Evolutionary conservation across 1,140 invertebrate species (phyloP).

Genomic region (Lordiphosa collinella): DNA sequence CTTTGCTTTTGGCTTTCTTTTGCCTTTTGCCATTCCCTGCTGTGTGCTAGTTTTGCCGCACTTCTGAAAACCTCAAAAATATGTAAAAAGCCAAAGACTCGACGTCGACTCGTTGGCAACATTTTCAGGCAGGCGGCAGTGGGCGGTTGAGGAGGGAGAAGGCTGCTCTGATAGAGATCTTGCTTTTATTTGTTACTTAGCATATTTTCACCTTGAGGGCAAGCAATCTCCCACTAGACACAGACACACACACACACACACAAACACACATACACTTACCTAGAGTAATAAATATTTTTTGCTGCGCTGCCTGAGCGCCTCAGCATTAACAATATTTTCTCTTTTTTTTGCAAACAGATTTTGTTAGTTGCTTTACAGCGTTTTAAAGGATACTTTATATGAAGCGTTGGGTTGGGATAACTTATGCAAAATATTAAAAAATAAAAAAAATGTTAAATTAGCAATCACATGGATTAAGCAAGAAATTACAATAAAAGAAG

Average conservation of each 20-base stretch:
- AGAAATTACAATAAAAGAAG: too few species aligned
- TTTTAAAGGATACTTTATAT: neutral
- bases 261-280: conserved; percentile 7
- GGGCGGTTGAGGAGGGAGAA: neutral
- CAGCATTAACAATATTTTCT: conserved; percentile 43
- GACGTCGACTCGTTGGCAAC: conserved; percentile 50
- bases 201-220: conserved; percentile 74
- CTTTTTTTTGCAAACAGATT: conserved; percentile 17
- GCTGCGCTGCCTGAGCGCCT: conserved; percentile 41
- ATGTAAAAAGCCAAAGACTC: conserved; percentile 67
- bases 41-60: conserved; percentile 53
- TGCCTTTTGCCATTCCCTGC: conserved; percentile 5
- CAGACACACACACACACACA: conserved; percentile 15
- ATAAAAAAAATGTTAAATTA: neutral
- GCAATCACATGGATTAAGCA: too few species aligned
- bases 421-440: neutral
- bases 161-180: conserved; percentile 61
- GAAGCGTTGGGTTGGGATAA: neutral
- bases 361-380: conserved; percentile 14
- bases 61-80: conserved; percentile 65
- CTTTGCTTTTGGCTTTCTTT: conserved; percentile 69
- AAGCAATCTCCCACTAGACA: conserved; percentile 69
- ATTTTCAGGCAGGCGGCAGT: conserved; percentile 23
- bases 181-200: conserved; percentile 75
- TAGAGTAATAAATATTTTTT: conserved; percentile 73